Conservation (phyloP, 2,888 invertebrate genomes). For the Drosophila borborema region DNA sequence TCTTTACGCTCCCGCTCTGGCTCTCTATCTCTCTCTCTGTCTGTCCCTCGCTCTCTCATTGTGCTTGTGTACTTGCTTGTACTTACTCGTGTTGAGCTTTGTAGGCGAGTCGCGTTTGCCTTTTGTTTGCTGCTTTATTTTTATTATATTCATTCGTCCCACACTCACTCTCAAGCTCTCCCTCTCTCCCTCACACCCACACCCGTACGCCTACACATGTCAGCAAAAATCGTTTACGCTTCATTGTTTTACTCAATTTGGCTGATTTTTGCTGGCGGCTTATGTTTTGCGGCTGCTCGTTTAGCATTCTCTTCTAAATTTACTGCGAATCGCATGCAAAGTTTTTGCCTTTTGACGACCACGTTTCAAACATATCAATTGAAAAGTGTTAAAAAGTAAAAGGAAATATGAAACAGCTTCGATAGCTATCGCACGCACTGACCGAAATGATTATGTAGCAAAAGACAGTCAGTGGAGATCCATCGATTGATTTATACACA, state of each 20-base stretch:
- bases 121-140: conserved; percentile 69
- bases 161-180: background rate
- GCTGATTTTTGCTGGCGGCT: conserved; percentile 55
- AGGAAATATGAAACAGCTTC: conserved; percentile 46
- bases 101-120: conserved; percentile 69
- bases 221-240: conserved; percentile 79
- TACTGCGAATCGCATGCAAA: conserved; percentile 41
- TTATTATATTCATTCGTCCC: conserved; percentile 53
- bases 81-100: conserved; percentile 51
- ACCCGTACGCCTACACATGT: conserved; percentile 41
- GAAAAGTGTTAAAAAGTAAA: conserved; percentile 38
- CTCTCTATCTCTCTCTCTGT: conserved; percentile 1
- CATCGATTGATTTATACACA: conserved; percentile 23
- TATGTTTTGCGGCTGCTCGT: conserved; percentile 36
- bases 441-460: conserved; percentile 52
- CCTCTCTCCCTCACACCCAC: background rate
- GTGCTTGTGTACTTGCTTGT: conserved; percentile 44
- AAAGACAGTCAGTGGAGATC: conserved; percentile 45
- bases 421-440: conserved; percentile 17
- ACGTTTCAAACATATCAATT: conserved; percentile 55
- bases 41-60: conserved; percentile 7
- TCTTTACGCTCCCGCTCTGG: conserved; percentile 1
- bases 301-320: conserved; percentile 43
- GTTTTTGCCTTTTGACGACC: conserved; percentile 28
- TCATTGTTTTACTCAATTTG: conserved; percentile 78